Base-by-base conservation (phyloP, 2,888 invertebrate genomes). In the Rhingia rostrata region DNA sequence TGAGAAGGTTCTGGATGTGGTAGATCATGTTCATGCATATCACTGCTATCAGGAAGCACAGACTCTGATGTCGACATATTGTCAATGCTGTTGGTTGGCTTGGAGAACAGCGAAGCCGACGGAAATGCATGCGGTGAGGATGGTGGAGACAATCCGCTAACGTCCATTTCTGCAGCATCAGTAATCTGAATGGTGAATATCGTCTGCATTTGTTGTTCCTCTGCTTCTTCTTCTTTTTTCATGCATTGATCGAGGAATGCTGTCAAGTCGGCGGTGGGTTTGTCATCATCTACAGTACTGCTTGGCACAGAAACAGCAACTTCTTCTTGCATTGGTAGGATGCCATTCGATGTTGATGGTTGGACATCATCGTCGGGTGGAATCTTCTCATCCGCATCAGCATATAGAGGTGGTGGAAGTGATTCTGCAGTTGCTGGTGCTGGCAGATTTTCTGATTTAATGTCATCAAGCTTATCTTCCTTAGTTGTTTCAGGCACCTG, bases 51-150 rank as follows among this genome's bases (percentile, higher is more conserved):
- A 9, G 70, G 64, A 32, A 79, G 74, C n/a, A 80, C 60, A 5
- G 80, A 81, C 78, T 88, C 88, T 22, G 87, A 85, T 12, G 87
- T 86, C n/a, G 88, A 87, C 10, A 88, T 86, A 88, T 86, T 89
- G 87, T 73, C 90, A 88, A 86, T 88, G 87, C 87, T 89, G 87
- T 73, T 85, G 30, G 78, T 61, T 87, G 86, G 90, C 90, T 87
- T 89, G 63, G 49, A 87, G 88, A 82, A 88, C 86, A 87, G 41
- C 60, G 87, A 73, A 83, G 84, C 12, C 49, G 78, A 70, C 63
- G 83, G 56, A 66, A 86, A 85, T 66, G 41, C 82, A 45, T 74
- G 30, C 10, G 41, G 43, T 43, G 43, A 9, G 7, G 49, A 10
- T 49, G 49, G 49, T 4, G 4, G 10, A 32, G 5, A 12, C 12